Conservation (phyloP, 2,113 vertebrate genomes). For the Gnathonemus echidnorhynchus region DNA sequence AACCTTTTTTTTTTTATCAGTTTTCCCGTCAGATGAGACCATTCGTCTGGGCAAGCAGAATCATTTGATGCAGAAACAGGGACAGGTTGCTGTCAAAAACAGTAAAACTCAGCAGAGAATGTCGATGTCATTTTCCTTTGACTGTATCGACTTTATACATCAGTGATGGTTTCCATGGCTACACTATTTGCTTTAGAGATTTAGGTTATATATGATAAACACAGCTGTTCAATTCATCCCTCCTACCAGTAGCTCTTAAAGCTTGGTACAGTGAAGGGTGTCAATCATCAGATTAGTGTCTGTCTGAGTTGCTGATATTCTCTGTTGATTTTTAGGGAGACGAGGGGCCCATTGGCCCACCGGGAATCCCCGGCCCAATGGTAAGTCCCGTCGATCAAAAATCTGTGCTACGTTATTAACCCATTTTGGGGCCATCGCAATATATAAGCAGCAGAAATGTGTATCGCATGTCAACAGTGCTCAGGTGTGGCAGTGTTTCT, state of each 20-base stretch:
- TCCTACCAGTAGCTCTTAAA: background rate
- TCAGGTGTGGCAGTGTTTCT: background rate
- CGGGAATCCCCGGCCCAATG: slow-evolving; percentile 69
- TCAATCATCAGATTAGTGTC: background rate
- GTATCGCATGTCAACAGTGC: background rate
- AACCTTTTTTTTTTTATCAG: background rate
- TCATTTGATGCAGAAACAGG: background rate
- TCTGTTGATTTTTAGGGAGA: slow-evolving; percentile 72
- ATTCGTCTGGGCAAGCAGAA: background rate
- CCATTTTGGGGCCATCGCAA: background rate
- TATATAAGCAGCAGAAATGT: background rate
- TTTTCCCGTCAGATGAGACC: background rate
- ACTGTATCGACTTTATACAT: background rate
- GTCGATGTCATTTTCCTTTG: background rate
- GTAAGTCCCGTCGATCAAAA: slow-evolving; percentile 61
- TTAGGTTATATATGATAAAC: background rate
- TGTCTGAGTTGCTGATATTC: background rate
- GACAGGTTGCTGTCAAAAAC: background rate
- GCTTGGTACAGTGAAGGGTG: background rate
- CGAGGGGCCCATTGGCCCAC: slow-evolving; percentile 77
- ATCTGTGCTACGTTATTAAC: background rate
- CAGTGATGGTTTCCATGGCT: background rate
- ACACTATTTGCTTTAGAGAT: background rate
- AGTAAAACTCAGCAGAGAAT: background rate
- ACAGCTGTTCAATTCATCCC: background rate